Conservation (phyloP, 2,888 invertebrate species). For the Eumacrocentrus americanus region DNA sequence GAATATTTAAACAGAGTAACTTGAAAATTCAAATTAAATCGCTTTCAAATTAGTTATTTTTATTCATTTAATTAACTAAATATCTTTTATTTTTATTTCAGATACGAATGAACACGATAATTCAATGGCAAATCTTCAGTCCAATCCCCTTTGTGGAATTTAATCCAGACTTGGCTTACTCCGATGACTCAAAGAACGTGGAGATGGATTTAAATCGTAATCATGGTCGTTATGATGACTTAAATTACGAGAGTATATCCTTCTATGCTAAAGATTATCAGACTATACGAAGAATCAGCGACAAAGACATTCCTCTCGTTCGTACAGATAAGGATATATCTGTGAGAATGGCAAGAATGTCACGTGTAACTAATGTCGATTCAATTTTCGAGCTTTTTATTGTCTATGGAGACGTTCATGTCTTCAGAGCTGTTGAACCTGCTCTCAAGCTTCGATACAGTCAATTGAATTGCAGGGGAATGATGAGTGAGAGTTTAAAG, state of each 20-base stretch:
- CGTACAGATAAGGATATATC: constrained; percentile 71
- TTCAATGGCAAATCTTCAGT: constrained; percentile 85
- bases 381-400: constrained; percentile 75
- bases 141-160: constrained; percentile 92
- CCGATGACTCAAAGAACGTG: constrained; percentile 59
- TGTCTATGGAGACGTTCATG: constrained; percentile 70
- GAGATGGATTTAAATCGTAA: constrained; percentile 74
- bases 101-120: constrained; percentile 95
- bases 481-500: constrained; percentile 44
- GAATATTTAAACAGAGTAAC: constrained; percentile 89
- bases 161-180: constrained; percentile 71
- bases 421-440: constrained; percentile 82
- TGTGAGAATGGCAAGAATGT: constrained; percentile 60
- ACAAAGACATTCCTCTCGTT: constrained; percentile 66
- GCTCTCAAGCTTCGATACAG: constrained; percentile 68
- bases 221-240: constrained; percentile 79
- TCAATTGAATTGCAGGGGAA: constrained; percentile 57
- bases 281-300: constrained; percentile 18
- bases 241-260: constrained; percentile 75
- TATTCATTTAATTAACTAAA: too few species aligned
- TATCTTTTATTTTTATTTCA: constrained; percentile 58
- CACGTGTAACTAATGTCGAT: constrained; percentile 62
- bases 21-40: too few species aligned
- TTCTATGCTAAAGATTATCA: constrained; percentile 84
- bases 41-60: too few species aligned